Conservation (phyloP, 2,113 vertebrate species). For the Pangasianodon gigas region DNA sequence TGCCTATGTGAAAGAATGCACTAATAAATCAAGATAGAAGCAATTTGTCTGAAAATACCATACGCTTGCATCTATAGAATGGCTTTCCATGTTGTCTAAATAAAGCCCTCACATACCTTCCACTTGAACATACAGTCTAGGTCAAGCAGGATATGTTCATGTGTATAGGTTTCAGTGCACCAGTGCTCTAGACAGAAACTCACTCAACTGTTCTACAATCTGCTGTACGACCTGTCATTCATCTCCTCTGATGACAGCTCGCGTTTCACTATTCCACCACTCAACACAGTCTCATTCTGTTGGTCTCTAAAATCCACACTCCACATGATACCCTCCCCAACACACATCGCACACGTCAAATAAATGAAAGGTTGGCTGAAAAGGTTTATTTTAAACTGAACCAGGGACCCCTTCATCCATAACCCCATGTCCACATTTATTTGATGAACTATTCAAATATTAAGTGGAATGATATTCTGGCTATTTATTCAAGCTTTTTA, state of each 20-base stretch:
- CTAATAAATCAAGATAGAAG: neutral
- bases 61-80: constrained; percentile 27
- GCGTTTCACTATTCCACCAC: constrained; percentile 14
- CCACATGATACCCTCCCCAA: neutral
- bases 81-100: constrained; percentile 40
- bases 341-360: constrained; percentile 2
- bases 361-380: constrained; percentile 6
- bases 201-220: neutral
- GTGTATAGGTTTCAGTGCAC: neutral
- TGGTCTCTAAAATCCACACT: constrained; percentile 27
- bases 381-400: neutral
- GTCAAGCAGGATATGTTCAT: constrained; percentile 28
- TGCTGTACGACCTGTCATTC: neutral
- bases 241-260: neutral
- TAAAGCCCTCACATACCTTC: constrained; percentile 38
- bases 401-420: neutral
- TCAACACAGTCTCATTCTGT: constrained; percentile 26
- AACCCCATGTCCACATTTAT: neutral
- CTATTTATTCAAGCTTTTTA: neutral
- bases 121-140: constrained; percentile 38
- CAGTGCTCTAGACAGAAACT: neutral
- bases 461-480: neutral
- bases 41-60: constrained; percentile 28
- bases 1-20: neutral
- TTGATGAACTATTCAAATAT: neutral